Percentiles rank a stretch among this genome's conserved stretches.
Conservation (phyloP, 2,888 invertebrate genomes). For the Metellina segmentata region DNA sequence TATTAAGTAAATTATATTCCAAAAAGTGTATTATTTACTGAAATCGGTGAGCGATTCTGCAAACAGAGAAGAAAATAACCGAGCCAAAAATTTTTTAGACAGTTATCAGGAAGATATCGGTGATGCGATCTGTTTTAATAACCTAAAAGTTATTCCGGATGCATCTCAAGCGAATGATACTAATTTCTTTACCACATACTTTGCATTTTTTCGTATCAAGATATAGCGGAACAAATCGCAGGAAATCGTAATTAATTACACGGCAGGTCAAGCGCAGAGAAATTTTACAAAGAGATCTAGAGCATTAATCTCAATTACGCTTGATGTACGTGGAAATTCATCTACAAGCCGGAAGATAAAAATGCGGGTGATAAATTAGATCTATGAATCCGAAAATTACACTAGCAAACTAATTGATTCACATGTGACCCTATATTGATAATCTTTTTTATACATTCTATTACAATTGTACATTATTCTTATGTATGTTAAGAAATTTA, state of each 20-base stretch:
- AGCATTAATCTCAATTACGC: slow-evolving; percentile 38
- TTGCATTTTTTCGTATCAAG: background rate
- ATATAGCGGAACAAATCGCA: slow-evolving; percentile 11
- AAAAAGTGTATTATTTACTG: too few species aligned
- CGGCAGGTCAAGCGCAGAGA: slow-evolving; percentile 55
- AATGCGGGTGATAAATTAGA: too few species aligned
- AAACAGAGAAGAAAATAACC: too few species aligned
- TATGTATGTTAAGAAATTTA: too few species aligned
- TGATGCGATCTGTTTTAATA: slow-evolving; percentile 4
- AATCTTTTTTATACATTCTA: too few species aligned
- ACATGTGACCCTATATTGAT: too few species aligned
- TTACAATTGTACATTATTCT: too few species aligned
- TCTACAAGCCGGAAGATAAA: background rate
- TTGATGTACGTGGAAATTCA: background rate
- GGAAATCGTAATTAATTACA: slow-evolving; percentile 50
- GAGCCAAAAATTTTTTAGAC: background rate
- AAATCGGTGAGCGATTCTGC: too few species aligned
- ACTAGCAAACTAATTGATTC: too few species aligned
- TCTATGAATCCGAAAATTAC: too few species aligned
- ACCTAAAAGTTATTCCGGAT: slow-evolving; percentile 25
- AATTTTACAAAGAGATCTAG: slow-evolving; percentile 21
- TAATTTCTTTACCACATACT: slow-evolving; percentile 3
- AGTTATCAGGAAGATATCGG: background rate
- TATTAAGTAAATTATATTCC: too few species aligned
- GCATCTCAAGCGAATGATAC: background rate